phyloP scores from a whole-genome alignment of 2,888 invertebrate species.

The Dione vanillae region DNA sequence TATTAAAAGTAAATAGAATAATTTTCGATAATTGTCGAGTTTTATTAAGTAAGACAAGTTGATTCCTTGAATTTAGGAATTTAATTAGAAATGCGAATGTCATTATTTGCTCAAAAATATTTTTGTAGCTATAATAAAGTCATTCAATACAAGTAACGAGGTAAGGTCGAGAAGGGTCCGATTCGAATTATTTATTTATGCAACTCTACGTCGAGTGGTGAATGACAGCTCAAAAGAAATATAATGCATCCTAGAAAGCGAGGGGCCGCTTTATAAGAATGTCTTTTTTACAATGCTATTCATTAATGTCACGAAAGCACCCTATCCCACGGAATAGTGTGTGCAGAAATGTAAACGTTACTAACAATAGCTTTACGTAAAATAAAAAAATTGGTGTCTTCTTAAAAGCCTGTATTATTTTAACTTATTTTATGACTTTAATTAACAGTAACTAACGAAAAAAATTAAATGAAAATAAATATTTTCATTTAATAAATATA shows the following conservation, averaged over 20 bases:
- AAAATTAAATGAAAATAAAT: too few relatives aligned
- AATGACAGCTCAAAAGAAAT: constrained; percentile 63
- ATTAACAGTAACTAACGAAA: too few relatives aligned
- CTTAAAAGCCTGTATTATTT: not conserved
- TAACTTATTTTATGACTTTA: not conserved
- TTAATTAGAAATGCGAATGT: constrained; percentile 9
- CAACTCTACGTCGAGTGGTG: constrained; percentile 61
- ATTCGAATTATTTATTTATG: constrained; percentile 74
- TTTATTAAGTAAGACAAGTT: not conserved
- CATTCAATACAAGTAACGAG: constrained; percentile 44
- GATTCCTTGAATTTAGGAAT: constrained; percentile 4
- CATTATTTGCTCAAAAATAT: constrained; percentile 5
- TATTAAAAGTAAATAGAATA: not conserved
- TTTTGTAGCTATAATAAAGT: constrained; percentile 30
- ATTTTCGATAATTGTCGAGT: not conserved
- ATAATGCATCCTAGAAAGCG: constrained; percentile 55
- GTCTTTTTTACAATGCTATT: constrained; percentile 57
- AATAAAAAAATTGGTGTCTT: not conserved
- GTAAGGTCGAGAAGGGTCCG: constrained; percentile 57
- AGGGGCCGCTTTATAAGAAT: constrained; percentile 58
- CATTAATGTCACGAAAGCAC: constrained; percentile 52
- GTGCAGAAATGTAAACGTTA: constrained; percentile 22
- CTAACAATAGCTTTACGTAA: constrained; percentile 23
- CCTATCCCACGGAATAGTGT: constrained; percentile 39
- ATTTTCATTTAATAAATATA: too few relatives aligned